These are phyloP conservation scores for Catharus ustulatus DNA, from an alignment of 2,797 vertebrate species.

Conservation along the genomic window DNA sequence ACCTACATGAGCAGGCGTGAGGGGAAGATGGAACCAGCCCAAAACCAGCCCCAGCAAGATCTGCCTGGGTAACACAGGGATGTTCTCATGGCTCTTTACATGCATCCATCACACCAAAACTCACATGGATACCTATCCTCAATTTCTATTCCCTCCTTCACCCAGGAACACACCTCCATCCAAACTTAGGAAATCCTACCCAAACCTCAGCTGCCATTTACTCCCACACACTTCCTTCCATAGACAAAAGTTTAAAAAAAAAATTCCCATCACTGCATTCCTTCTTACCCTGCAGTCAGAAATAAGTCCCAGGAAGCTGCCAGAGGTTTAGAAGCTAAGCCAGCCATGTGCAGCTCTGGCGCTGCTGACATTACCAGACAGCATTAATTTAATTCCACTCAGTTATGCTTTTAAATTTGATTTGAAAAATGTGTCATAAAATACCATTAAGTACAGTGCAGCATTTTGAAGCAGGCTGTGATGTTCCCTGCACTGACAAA, in stretches of 20 bases:
- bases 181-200: background rate
- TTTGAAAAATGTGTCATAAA: constrained; percentile 80
- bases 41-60: accelerated
- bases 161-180: background rate
- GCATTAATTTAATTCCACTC: constrained; percentile 82
- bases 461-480: constrained; percentile 68
- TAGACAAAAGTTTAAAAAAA: background rate
- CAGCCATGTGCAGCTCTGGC: constrained; percentile 44
- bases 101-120: background rate
- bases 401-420: constrained; percentile 83
- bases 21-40: background rate
- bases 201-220: background rate
- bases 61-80: background rate
- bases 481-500: constrained; percentile 57
- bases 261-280: background rate
- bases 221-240: background rate
- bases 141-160: background rate
- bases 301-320: constrained; percentile 49
- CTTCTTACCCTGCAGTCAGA: constrained; percentile 13
- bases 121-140: background rate
- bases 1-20: background rate
- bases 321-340: constrained; percentile 73
- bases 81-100: background rate
- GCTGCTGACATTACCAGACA: constrained; percentile 73
- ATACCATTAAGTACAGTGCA: constrained; percentile 57